Percentiles rank a stretch among this genome's conserved stretches.
Evolutionary conservation across 2,113 vertebrate species (phyloP).

Genomic region (Mus spicilegus): DNA sequence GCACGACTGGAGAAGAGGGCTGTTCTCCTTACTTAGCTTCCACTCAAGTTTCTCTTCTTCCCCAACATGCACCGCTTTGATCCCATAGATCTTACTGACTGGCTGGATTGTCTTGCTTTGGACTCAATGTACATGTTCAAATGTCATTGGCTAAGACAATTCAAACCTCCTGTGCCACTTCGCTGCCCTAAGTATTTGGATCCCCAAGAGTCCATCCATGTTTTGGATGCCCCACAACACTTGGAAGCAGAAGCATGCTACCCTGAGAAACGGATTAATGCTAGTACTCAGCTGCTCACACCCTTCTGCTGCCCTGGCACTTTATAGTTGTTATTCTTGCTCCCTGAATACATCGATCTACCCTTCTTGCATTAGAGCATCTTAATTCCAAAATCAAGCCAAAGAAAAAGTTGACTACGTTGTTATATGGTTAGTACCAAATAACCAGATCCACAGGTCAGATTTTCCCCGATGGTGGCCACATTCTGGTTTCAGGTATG

Average conservation of each 20-base stretch:
- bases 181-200: background rate
- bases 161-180: no score
- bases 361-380: background rate
- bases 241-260: background rate
- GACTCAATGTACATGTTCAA: background rate
- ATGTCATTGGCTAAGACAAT: background rate
- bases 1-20: fast-evolving
- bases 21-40: background rate
- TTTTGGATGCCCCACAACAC: no score
- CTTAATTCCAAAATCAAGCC: background rate
- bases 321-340: background rate
- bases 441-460: background rate
- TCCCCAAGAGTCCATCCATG: background rate
- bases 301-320: no score
- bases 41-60: background rate
- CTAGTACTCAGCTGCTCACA: background rate
- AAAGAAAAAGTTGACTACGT: background rate
- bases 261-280: background rate
- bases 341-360: background rate
- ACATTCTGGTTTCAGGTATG: no score
- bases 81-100: background rate
- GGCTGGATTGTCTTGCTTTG: background rate
- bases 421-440: background rate
- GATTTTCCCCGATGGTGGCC: background rate
- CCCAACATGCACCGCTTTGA: background rate